Evolutionary conservation across 1,140 invertebrate genomes (phyloP).

Genomic region (Anastrepha ludens): DNA sequence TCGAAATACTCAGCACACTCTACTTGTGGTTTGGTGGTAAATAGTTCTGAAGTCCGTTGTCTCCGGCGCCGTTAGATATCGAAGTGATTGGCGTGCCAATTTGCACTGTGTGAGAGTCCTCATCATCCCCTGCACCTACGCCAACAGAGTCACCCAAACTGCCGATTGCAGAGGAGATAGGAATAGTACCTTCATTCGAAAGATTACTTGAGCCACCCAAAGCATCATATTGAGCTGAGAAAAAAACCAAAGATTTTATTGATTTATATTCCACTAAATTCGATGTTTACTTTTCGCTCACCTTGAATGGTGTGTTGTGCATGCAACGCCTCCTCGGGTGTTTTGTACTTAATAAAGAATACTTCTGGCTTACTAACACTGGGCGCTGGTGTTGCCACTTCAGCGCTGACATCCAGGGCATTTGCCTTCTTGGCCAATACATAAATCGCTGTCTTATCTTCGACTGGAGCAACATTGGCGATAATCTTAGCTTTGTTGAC

Average conservation of each 20-base stretch:
- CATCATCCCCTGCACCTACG: constrained; percentile 55
- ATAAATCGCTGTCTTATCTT: constrained; percentile 90
- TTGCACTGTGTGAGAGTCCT: not conserved
- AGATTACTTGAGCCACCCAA: constrained; percentile 65
- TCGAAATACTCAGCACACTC: not conserved
- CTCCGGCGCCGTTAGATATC: not conserved
- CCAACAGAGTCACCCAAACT: constrained; percentile 66
- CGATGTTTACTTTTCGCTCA: constrained; percentile 55
- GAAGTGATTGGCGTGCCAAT: not conserved
- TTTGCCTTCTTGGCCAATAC: constrained; percentile 83
- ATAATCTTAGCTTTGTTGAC: constrained; percentile 79
- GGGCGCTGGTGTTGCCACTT: constrained; percentile 69
- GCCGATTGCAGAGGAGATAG: constrained; percentile 67
- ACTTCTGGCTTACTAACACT: constrained; percentile 82
- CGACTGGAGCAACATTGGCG: constrained; percentile 81
- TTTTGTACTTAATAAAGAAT: constrained; percentile 85
- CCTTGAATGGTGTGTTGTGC: constrained; percentile 72
- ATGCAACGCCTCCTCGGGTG: constrained; percentile 77
- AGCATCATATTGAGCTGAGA: constrained; percentile 68
- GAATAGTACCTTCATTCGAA: constrained; percentile 67
- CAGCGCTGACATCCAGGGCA: constrained; percentile 66
- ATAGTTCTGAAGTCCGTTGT: not conserved
- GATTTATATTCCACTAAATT: too few relatives aligned
- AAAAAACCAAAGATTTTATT: not conserved
- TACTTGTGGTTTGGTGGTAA: constrained; percentile 20